phyloP scores from a whole-genome alignment of 2,797 vertebrate genomes.

The Macropus fuliginosus region DNA sequence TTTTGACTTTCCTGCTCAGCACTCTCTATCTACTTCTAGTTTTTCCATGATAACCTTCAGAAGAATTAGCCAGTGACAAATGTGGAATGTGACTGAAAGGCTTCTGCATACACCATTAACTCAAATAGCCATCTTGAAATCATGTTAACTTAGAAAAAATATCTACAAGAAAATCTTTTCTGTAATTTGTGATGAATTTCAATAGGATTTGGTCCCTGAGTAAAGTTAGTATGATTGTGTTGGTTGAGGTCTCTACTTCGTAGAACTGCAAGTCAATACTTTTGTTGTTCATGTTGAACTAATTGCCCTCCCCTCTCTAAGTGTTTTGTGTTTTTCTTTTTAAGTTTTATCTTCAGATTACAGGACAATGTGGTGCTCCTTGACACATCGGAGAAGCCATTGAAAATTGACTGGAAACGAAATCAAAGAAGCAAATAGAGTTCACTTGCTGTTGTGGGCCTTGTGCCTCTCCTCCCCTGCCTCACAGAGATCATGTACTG shows the following conservation, averaged over 20 bases:
- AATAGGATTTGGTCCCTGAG: background rate
- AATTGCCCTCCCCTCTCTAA: background rate
- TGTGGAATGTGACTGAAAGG: conserved; percentile 5
- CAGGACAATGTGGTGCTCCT: conserved; percentile 81
- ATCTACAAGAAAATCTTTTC: background rate
- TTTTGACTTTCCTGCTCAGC: conserved; percentile 23
- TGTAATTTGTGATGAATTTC: background rate
- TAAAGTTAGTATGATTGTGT: background rate
- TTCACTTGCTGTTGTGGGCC: conserved; percentile 69
- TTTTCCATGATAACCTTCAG: conserved; percentile 50
- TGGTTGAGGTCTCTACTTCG: background rate
- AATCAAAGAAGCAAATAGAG: conserved; percentile 65
- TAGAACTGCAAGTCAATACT: background rate
- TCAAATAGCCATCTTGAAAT: conserved; percentile 49
- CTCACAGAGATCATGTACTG: conserved; percentile 93
- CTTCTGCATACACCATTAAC: conserved; percentile 42
- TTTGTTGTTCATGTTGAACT: background rate
- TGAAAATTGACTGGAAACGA: conserved; percentile 76
- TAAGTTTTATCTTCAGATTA: conserved; percentile 75
- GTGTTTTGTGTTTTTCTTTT: conserved; percentile 73
- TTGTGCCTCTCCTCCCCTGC: conserved; percentile 54
- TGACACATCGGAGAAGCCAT: conserved; percentile 70
- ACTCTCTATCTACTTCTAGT: background rate
- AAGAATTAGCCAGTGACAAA: conserved; percentile 62
- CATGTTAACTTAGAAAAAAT: background rate